These are phyloP conservation scores for Eptesicus fuscus DNA, from an alignment of 2,113 vertebrate species.

Conservation along the genomic window DNA sequence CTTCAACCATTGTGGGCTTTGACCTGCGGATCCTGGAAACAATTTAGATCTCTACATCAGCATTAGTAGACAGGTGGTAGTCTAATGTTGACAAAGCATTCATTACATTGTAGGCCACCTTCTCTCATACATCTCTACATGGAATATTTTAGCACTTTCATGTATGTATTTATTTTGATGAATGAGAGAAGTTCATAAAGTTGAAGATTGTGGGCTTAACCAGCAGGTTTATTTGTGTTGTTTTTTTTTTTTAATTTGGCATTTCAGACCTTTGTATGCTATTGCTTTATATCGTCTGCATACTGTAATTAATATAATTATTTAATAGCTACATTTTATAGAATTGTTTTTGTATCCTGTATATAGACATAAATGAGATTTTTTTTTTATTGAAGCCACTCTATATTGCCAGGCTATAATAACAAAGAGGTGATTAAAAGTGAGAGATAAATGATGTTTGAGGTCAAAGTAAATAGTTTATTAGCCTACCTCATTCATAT, in stretches of 20 bases:
- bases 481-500: not conserved
- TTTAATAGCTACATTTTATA: not conserved
- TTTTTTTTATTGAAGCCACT: not conserved
- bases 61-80: slow-evolving; percentile 73
- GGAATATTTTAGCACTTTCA: slow-evolving; percentile 71
- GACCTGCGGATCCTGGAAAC: slow-evolving; percentile 76
- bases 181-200: slow-evolving; percentile 60
- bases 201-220: slow-evolving; percentile 63
- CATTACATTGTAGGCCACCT: slow-evolving; percentile 72
- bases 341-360: not conserved
- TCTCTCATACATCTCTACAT: slow-evolving; percentile 66
- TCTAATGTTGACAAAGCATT: slow-evolving; percentile 78
- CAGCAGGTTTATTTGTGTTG: slow-evolving; percentile 64
- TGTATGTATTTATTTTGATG: slow-evolving; percentile 72
- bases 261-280: slow-evolving; percentile 39
- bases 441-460: not conserved
- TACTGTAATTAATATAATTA: not conserved
- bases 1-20: slow-evolving; percentile 67
- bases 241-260: slow-evolving; percentile 58
- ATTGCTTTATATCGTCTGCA: not conserved
- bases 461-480: not conserved
- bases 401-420: not conserved
- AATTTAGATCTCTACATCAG: slow-evolving; percentile 64
- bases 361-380: not conserved
- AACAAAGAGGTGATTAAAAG: not conserved